Evolutionary conservation across 1,140 invertebrate genomes (phyloP).

Genomic region (Bombus fervidus): DNA sequence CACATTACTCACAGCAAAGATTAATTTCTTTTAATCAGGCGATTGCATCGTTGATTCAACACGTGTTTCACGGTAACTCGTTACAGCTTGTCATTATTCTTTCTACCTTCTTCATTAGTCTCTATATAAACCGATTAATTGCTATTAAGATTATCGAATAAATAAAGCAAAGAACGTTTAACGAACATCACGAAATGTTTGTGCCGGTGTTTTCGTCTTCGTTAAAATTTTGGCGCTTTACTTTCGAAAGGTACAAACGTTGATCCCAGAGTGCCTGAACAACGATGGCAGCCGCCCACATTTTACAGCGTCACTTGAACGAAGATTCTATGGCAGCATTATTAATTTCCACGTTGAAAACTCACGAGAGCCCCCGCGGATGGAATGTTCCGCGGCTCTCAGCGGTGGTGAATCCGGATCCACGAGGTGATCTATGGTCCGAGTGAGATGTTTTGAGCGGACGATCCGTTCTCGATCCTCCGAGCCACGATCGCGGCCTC

Average conservation of each 20-base stretch:
- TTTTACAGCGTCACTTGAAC: conserved; percentile 62
- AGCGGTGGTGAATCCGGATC: conserved; percentile 66
- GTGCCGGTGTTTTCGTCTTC: not conserved
- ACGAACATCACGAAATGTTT: too few relatives aligned
- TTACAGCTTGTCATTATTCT: conserved; percentile 32
- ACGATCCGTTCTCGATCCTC: conserved; percentile 78
- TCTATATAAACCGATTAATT: conserved; percentile 41
- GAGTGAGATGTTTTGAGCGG: conserved; percentile 81
- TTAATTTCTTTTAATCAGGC: conserved; percentile 63
- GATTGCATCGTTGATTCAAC: conserved; percentile 30
- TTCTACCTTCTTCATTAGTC: conserved; percentile 31
- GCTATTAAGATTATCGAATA: conserved; percentile 16
- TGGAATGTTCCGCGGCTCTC: conserved; percentile 63
- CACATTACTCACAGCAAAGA: conserved; percentile 35
- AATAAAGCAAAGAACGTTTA: too few relatives aligned
- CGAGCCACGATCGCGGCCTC: conserved; percentile 56
- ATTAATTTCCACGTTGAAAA: conserved; percentile 73
- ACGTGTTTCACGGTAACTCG: conserved; percentile 31
- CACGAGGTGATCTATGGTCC: conserved; percentile 77
- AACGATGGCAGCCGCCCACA: conserved; percentile 61
- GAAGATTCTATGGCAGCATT: conserved; percentile 58
- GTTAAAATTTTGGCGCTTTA: not conserved
- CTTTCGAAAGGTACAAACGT: not conserved
- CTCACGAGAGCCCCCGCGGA: conserved; percentile 56
- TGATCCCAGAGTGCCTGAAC: not conserved